Evolutionary conservation across 2,888 invertebrate genomes (phyloP), one percentile per base, ranked within the genome.

Genomic region (Fabriciana adippe): DNA sequence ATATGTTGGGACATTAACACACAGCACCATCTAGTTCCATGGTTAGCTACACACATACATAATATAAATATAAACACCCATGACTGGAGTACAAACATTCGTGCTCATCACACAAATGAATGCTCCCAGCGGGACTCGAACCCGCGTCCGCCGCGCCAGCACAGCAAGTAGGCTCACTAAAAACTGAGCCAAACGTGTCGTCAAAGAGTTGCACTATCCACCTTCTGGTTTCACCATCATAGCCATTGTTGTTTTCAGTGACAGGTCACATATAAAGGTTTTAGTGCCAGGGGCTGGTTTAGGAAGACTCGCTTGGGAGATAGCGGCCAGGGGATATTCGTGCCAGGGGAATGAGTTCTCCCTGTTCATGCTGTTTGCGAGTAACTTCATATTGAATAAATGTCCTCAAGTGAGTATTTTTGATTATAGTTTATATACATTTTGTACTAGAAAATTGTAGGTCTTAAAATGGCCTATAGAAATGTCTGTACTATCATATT

Each of bases 291-390:
- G 99, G 2, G 98, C 99, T n/a, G 99, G 99, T 0, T 93, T 99
- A 6, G 99, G 99, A 0, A 93, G 99, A 68, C 93, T 99, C 1
- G 97, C 98, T 0, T 99, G 96, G 93, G 99, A 99, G 93, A 94
- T 99, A 45, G 98, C 99, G 0, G 94, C 94, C 67, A 93, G 95
- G 18, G 99, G 99, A 1, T 99, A 96, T 90, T 94, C 94, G 13
- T 99, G 99, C 78, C 98, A 99, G 88, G 99, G 99, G 73, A 99
- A 99, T 85, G 99, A 99, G 90, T 99, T 98, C 92, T 98, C 98
- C 41, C 94, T 99, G 51, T 99, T 98, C 86, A 99, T 99, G 99
- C 92, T 99, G 60, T 97, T 99, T 76, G 97, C 98, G 0, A 98
- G 99, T 55, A 97, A 98, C 90, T 99, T 98, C 86, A 96, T 99